Evolutionary conservation across 2,888 invertebrate species (phyloP).

Genomic region (Peribatodes rhomboidaria): DNA sequence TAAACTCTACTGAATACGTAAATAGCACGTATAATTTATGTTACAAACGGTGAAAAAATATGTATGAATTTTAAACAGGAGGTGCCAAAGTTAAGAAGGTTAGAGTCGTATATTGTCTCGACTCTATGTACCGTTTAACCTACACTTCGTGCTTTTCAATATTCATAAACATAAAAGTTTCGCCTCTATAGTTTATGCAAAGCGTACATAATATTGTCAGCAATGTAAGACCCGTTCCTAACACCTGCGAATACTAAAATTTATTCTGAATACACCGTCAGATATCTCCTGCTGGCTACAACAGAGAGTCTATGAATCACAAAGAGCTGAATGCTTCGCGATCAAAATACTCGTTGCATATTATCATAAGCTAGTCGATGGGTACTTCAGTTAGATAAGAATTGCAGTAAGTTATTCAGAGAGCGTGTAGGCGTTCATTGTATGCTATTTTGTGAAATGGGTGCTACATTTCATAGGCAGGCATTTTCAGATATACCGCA

Average conservation of each 20-base stretch:
- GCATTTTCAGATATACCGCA: slow-evolving; percentile 34
- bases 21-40: slow-evolving; percentile 3
- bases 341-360: slow-evolving; percentile 44
- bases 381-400: slow-evolving; percentile 26
- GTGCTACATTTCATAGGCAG: slow-evolving; percentile 29
- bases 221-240: slow-evolving; percentile 43
- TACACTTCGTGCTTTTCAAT: slow-evolving; percentile 51
- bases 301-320: slow-evolving; percentile 52
- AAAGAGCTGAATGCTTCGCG: slow-evolving; percentile 43
- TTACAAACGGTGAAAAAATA: slow-evolving; percentile 21
- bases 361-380: slow-evolving; percentile 35
- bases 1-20: slow-evolving; percentile 11
- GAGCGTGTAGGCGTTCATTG: slow-evolving; percentile 11
- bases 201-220: slow-evolving; percentile 45
- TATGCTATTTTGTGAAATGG: slow-evolving; percentile 23
- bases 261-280: slow-evolving; percentile 55
- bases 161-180: slow-evolving; percentile 55
- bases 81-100: slow-evolving; percentile 31
- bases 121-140: slow-evolving; percentile 44
- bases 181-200: slow-evolving; percentile 44
- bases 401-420: slow-evolving; percentile 22
- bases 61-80: slow-evolving; percentile 39
- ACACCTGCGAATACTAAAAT: slow-evolving; percentile 56
- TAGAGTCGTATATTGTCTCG: slow-evolving; percentile 29
- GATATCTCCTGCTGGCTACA: slow-evolving; percentile 49